A percentile compares a stretch with the other conserved stretches of the same genome.
Evolutionary conservation across 2,888 invertebrate species (phyloP).

Genomic region (Lycocerus yunnanus): DNA sequence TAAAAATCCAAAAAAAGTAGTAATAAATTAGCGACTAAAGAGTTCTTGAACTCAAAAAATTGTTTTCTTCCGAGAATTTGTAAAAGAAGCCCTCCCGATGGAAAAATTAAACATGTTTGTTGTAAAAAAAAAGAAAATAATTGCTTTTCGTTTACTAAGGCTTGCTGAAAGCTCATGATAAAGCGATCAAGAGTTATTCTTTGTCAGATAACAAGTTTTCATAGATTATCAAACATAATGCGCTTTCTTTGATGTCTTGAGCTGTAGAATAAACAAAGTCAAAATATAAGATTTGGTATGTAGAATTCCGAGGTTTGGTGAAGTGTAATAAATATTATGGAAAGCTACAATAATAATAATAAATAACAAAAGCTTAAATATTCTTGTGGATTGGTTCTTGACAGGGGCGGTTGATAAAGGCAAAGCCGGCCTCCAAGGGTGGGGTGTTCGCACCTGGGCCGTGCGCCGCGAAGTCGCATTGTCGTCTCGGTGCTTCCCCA

Average conservation of each 20-base stretch:
- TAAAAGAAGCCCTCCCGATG: not conserved
- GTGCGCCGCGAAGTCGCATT: conserved; percentile 40
- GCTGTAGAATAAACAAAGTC: not conserved
- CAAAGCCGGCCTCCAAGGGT: conserved; percentile 42
- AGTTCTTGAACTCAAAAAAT: not conserved
- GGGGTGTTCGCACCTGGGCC: conserved; percentile 46
- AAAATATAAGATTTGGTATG: not conserved
- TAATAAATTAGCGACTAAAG: not conserved
- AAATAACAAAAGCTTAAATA: conserved; percentile 29
- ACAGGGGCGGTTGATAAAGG: conserved; percentile 42
- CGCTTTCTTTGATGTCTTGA: not conserved
- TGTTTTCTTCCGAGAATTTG: not conserved
- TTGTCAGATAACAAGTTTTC: not conserved
- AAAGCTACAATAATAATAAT: conserved; percentile 12
- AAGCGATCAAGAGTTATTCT: not conserved
- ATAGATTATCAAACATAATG: not conserved
- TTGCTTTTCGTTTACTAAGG: not conserved
- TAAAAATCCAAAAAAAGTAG: not conserved
- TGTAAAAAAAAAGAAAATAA: not conserved
- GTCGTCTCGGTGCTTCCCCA: conserved; percentile 44
- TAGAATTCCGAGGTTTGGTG: not conserved
- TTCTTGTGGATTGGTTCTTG: conserved; percentile 37
- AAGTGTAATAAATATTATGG: conserved; percentile 10
- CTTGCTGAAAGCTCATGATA: not conserved
- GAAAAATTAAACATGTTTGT: not conserved